phyloP scores from a whole-genome alignment of 2,113 vertebrate genomes.

The Pterocles orientalis region DNA sequence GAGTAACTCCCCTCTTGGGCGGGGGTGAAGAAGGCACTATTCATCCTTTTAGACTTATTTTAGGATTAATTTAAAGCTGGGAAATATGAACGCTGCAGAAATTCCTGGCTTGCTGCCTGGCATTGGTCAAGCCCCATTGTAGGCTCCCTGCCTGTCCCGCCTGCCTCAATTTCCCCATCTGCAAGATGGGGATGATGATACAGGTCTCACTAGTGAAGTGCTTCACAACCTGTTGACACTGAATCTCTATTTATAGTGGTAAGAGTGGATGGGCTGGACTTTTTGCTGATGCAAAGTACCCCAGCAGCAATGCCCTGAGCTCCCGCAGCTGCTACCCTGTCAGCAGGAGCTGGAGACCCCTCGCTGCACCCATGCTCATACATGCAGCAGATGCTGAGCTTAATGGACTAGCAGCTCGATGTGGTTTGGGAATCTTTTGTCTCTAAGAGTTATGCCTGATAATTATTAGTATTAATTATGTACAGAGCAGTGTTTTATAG shows the following conservation, averaged over 20 bases:
- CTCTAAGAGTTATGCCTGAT: background rate
- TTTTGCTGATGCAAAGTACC: background rate
- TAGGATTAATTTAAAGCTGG: background rate
- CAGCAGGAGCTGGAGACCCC: background rate
- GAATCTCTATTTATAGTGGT: background rate
- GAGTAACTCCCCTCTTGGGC: background rate
- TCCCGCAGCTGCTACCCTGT: background rate
- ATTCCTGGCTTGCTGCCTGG: background rate
- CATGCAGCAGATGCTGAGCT: background rate
- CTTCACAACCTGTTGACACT: background rate
- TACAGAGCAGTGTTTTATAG: background rate
- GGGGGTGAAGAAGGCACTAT: background rate
- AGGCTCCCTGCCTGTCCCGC: background rate
- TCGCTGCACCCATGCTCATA: fast-evolving
- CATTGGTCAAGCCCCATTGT: background rate
- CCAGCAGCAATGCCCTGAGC: background rate
- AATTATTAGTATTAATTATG: slow-evolving; percentile 9
- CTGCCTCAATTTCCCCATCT: background rate
- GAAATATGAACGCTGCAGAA: background rate
- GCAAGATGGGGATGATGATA: background rate
- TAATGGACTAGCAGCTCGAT: background rate
- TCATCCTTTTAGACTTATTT: background rate
- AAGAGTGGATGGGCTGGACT: background rate
- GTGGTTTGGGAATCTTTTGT: background rate
- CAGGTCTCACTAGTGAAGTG: background rate